Base-by-base conservation (phyloP, 2,888 invertebrate genomes). In the Emmelina monodactyla region DNA sequence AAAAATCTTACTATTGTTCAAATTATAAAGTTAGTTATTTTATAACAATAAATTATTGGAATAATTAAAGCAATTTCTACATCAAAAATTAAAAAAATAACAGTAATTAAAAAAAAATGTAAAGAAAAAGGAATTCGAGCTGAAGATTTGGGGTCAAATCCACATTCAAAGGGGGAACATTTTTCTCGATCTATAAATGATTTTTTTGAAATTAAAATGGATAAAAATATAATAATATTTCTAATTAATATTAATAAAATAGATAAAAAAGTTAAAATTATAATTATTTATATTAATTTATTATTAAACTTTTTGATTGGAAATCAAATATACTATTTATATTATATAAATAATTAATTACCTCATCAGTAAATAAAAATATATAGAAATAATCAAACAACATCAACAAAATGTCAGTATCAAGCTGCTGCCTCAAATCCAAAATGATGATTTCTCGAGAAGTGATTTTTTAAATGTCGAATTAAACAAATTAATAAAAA, bases 1-100 rank as follows among this genome's bases (percentile, higher is more conserved):
- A 68, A 70, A 48, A 61, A 55, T 39, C 55, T 64, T 54, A 55
- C 55, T 60, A 56, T 62, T 43, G 40, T 46, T 65, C 60, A 66
- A 44, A 49, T 50, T 39, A 53, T 31, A 46, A 65, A 51, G 46
- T 65, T 66, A 45, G 51, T 50, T 55, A 57, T 33, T 49, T 59
- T 56, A 50, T 64, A 69, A 42, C 56, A 32, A 0, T 70, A 53
- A 49, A 85, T 82, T 61, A 85, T 66, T 0, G 86, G 86, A 1
- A 87, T 56, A 57, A 87, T 68, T 58, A 88, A 47, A 1, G 84
- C 82, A 69, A 88, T 85, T 84, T 88, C 87, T 40, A 88, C 81
- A 78, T 88, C 87, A 80, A 88, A 88, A 73, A 88, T 85, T 80
- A 88, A 66, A 58, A 88, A 88, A 72, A 88, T 83, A 59, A 87